Conservation (phyloP, 1,140 invertebrate genomes). For the Akabosia matsudoensis region DNA sequence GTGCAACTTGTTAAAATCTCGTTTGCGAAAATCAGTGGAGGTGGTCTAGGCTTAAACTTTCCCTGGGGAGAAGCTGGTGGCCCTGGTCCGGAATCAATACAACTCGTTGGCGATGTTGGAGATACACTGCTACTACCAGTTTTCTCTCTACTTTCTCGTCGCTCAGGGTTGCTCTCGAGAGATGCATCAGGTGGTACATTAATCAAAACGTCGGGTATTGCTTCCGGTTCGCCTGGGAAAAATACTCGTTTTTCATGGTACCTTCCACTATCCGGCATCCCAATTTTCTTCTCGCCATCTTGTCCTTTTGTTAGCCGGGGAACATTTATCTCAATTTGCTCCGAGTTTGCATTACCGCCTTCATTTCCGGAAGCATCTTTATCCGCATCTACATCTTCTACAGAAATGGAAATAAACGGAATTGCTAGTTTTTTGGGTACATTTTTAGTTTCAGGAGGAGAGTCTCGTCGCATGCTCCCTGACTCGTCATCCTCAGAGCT, state of each 20-base stretch:
- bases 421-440: constrained; percentile 17
- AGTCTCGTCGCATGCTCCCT: constrained; percentile 25
- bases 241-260: background rate
- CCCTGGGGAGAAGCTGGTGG: constrained; percentile 38
- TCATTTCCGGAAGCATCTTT: background rate
- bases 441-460: background rate
- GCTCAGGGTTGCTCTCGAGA: constrained; percentile 37
- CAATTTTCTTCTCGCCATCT: background rate
- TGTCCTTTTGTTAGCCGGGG: background rate
- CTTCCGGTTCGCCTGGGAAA: constrained; percentile 16
- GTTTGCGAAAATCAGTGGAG: constrained; percentile 45
- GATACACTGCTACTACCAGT: constrained; percentile 50
- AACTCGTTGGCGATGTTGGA: constrained; percentile 49
- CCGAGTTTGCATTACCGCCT: constrained; percentile 43
- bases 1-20: constrained; percentile 39
- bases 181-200: constrained; percentile 43
- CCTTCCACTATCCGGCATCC: constrained; percentile 17
- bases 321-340: constrained; percentile 9
- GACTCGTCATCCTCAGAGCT: constrained; percentile 43
- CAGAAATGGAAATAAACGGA: constrained; percentile 44
- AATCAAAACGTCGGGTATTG: constrained; percentile 45
- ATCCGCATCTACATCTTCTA: constrained; percentile 38
- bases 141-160: constrained; percentile 40
- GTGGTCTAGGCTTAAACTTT: constrained; percentile 43
- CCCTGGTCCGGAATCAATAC: background rate